Evolutionary conservation across 2,888 invertebrate species (phyloP).

Genomic region (Tenthredo livida): DNA sequence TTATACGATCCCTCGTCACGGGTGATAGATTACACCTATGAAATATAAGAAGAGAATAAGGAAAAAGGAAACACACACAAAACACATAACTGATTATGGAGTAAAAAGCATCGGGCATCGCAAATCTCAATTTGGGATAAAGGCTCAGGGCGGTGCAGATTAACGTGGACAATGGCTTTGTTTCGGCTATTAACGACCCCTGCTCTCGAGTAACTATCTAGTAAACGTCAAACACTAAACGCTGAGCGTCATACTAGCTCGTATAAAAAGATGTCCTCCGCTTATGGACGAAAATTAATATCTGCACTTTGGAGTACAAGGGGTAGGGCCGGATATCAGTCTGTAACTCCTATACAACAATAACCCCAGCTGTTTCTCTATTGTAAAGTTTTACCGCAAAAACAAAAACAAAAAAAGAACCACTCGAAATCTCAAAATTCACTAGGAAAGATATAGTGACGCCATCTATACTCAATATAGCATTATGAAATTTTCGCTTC

Average conservation of each 20-base stretch:
- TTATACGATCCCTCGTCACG: neutral
- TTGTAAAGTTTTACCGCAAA: neutral
- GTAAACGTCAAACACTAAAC: slow-evolving; percentile 36
- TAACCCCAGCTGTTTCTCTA: neutral
- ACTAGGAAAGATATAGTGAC: too few species aligned
- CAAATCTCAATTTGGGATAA: slow-evolving; percentile 23
- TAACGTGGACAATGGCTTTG: slow-evolving; percentile 62
- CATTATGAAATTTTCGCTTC: too few species aligned
- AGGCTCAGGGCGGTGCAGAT: slow-evolving; percentile 54
- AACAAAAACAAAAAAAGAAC: neutral
- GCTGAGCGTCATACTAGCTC: neutral
- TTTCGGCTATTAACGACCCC: slow-evolving; percentile 58
- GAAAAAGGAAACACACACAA: neutral
- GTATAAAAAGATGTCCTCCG: slow-evolving; percentile 1
- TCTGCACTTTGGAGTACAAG: slow-evolving; percentile 1
- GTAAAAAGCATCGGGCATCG: neutral
- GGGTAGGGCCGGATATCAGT: neutral
- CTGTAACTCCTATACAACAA: neutral
- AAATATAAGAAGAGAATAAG: neutral
- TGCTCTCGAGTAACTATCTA: neutral
- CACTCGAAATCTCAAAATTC: neutral
- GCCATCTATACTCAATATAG: too few species aligned
- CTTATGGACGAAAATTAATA: slow-evolving; percentile 28
- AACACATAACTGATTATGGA: neutral
- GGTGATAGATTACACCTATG: neutral